Evolutionary conservation across 2,113 vertebrate genomes (phyloP), one percentile per base, ranked within the genome.

Genomic region (Choloepus hoffmanni): DNA sequence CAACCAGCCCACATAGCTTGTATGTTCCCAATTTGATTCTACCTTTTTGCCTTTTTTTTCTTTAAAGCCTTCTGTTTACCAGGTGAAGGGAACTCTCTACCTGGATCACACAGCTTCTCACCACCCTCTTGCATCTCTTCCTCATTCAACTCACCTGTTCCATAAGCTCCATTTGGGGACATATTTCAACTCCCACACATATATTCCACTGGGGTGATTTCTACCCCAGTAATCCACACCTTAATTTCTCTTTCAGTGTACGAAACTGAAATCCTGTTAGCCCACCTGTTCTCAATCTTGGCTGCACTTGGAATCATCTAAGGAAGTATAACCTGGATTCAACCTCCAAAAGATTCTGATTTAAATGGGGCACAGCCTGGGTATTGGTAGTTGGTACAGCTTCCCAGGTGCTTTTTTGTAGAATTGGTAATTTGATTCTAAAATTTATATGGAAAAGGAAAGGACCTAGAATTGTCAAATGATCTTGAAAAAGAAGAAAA

Each of bases 371-470:
- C 76, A 67, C 43, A 21, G 48, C 48, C n/a, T 84, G 10, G 16
- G 19, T 40, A 77, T 73, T 48, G 30, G n/a, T 74, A 88, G 72
- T 88, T 88, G 79, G 13, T 65, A 77, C 92, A 91, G 45, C 36
- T 77, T 2, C 23, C 23, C 14, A 50, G 5, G 19, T 58, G 62
- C 5, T 6, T 67, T 53, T 63, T 50, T 79, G 50, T 19, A 90
- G 36, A 94, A 96, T 40, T 67, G 40, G 53, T 19, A 82, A 85
- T 89, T 30, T 48, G 62, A 79, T 92, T 87, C 26, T 76, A 93
- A 89, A 85, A 68, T 77, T 60, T 91, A 78, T 33, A 91, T 45
- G 10, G 28, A 95, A 78, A 84, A 90, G n/a, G 62, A 92, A 40
- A 83, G 28, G 21, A 21, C 40, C 68, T 70, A 55, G 18, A 88